Evolutionary conservation across 2,113 vertebrate species (phyloP), one percentile per base, ranked within the genome.

Genomic region (Dipodomys merriami): DNA sequence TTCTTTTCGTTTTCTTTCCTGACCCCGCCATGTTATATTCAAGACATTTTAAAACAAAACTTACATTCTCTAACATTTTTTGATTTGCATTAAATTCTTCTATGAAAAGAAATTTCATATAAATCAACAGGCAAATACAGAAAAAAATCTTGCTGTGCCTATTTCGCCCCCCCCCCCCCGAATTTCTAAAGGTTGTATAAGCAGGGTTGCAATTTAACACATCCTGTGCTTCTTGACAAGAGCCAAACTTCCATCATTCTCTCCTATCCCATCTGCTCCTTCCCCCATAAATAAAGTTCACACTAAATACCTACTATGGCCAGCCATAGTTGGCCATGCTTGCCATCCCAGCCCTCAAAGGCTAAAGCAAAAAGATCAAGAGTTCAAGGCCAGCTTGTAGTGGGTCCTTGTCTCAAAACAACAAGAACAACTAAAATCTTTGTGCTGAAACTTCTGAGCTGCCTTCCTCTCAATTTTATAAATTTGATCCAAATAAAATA

Each of bases 401-500:
- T 23, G 62, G 8, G 20, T 64, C 53, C 53, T 57, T 57, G 53
- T 64, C 62, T 29, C 25, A 68, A 12, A 30, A 29, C 67, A 68
- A 27, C 67, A 68, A 29, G 25, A 30, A 68, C 67, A 68, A 67
- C 25, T 30, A n/a, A 69, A n/a, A 57, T 18, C 53, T 57, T 57
- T 18, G 13, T 0, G 15, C 12, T 69, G 82, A 19, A 62, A 74
- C 6, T 29, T 90, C 35, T 65, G 20, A 88, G n/a, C 71, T 9
- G 76, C 67, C 13, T 72, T 8, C 12, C 11, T 0, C 25, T 22
- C 46, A 87, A 30, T 64, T 80, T 95, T 95, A 68, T 81, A 74
- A 73, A 79, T 74, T 53, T n/a, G 69, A 76, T 25, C 15, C 57
- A 84, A 88, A 62, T 95, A 72, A 92, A 93, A 90, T 20, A 35